Evolutionary conservation across 2,113 vertebrate genomes (phyloP).

Genomic region (Rana temporaria): DNA sequence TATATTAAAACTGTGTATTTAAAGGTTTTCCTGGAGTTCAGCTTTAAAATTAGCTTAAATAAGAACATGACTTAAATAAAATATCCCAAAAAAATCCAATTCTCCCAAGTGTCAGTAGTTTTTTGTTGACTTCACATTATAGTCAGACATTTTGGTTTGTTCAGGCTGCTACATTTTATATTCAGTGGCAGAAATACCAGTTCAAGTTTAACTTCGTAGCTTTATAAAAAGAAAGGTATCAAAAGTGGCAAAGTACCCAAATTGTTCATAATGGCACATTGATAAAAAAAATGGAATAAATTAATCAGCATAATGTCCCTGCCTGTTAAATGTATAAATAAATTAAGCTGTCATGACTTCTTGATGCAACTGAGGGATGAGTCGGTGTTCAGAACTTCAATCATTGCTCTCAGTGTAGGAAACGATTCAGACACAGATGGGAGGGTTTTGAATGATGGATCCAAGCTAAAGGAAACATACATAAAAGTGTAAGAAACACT

Average conservation of each 20-base stretch:
- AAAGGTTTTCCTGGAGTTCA: too few relatives aligned
- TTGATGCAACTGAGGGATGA: conserved; percentile 88
- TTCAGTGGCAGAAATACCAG: conserved; percentile 56
- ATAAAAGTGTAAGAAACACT: background rate
- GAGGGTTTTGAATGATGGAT: conserved; percentile 89
- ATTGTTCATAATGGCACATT: conserved; percentile 61
- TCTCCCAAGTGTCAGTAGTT: background rate
- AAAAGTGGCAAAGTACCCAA: conserved; percentile 65
- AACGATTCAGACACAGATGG: conserved; percentile 92
- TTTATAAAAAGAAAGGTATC: conserved; percentile 62
- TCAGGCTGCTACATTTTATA: conserved; percentile 42
- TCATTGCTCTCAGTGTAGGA: conserved; percentile 88
- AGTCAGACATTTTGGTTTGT: background rate
- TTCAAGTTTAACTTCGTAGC: conserved; percentile 66
- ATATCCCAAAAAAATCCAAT: too few relatives aligned
- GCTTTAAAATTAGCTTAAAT: too few relatives aligned
- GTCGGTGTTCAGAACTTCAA: conserved; percentile 95
- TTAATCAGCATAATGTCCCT: conserved; percentile 65
- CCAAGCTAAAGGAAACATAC: conserved; percentile 78
- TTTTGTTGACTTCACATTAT: conserved; percentile 19
- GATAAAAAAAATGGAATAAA: conserved; percentile 66
- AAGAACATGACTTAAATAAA: too few relatives aligned
- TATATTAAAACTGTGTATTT: too few relatives aligned
- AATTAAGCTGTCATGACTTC: conserved; percentile 66
- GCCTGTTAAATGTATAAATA: conserved; percentile 70